Conservation (phyloP, 2,113 vertebrate genomes). For the Bufo gargarizans region DNA sequence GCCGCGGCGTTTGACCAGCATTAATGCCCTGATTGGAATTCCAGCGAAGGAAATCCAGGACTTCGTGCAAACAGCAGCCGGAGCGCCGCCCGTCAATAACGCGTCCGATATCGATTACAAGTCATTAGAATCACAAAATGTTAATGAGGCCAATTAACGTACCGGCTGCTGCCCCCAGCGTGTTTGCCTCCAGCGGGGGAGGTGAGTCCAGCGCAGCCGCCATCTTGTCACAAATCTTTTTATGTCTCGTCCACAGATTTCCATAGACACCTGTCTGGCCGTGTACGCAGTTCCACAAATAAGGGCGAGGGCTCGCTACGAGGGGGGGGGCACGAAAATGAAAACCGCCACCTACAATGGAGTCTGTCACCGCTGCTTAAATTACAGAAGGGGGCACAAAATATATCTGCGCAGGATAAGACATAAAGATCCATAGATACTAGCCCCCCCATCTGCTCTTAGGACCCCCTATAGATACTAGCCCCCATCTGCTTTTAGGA, state of each 20-base stretch:
- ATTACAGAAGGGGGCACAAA: no score
- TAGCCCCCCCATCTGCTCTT: no score
- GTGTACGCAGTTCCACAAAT: background rate
- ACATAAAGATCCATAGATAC: no score
- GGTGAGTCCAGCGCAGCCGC: slow-evolving; percentile 70
- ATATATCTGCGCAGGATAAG: no score
- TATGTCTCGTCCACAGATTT: background rate
- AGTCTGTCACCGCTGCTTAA: background rate
- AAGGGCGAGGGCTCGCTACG: background rate
- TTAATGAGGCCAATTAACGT: slow-evolving; percentile 99
- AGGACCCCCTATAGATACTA: no score
- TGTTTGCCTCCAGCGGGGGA: slow-evolving; percentile 83
- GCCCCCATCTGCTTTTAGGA: no score
- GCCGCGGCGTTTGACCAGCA: slow-evolving; percentile 12
- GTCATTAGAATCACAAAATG: slow-evolving; percentile 95
- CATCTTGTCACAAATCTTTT: background rate
- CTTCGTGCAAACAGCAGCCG: slow-evolving; percentile 78
- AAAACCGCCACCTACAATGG: background rate
- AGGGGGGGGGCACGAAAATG: no score
- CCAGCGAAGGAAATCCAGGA: slow-evolving; percentile 76
- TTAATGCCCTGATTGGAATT: slow-evolving; percentile 72
- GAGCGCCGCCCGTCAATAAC: slow-evolving; percentile 83
- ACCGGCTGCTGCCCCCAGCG: slow-evolving; percentile 86
- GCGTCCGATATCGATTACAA: slow-evolving; percentile 91
- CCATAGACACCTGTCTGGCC: background rate